These are phyloP conservation scores for Strigamia crassipes DNA, from an alignment of 2,888 invertebrate genomes.

Conservation along the genomic window DNA sequence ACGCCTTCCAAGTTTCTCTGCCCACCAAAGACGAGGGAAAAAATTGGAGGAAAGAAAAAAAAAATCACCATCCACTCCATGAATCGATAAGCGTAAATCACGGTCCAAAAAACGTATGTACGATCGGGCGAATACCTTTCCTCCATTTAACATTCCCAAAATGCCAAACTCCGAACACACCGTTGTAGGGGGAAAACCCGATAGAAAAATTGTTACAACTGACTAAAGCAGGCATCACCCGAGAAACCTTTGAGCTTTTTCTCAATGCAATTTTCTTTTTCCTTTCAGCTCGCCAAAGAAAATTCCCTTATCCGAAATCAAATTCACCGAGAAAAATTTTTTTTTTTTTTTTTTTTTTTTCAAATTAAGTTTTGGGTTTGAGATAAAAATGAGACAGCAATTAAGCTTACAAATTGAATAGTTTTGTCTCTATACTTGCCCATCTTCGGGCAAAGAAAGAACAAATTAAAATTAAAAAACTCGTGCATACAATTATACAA, in stretches of 20 bases:
- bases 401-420: no score
- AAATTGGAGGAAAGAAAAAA: not conserved
- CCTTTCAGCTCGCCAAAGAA: not conserved
- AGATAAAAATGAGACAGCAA: not conserved
- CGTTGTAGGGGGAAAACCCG: not conserved
- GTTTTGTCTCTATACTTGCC: no score
- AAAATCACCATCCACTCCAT: slow-evolving; percentile 28
- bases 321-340: not conserved
- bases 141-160: slow-evolving; percentile 12
- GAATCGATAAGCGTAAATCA: slow-evolving; percentile 32
- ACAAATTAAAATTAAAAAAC: not conserved
- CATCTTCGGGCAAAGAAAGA: no score
- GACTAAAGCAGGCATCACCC: slow-evolving; percentile 13
- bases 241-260: slow-evolving; percentile 12
- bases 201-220: slow-evolving; percentile 39
- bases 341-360: not conserved
- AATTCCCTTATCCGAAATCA: slow-evolving; percentile 12
- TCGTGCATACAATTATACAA: not conserved
- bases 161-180: not conserved
- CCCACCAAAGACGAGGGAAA: not conserved
- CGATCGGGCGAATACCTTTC: slow-evolving; percentile 15
- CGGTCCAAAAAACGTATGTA: slow-evolving; percentile 33
- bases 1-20: not conserved
- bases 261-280: slow-evolving; percentile 35
- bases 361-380: no score